phyloP scores from a whole-genome alignment of 2,888 invertebrate species.

The Pemphredon lugubris region DNA sequence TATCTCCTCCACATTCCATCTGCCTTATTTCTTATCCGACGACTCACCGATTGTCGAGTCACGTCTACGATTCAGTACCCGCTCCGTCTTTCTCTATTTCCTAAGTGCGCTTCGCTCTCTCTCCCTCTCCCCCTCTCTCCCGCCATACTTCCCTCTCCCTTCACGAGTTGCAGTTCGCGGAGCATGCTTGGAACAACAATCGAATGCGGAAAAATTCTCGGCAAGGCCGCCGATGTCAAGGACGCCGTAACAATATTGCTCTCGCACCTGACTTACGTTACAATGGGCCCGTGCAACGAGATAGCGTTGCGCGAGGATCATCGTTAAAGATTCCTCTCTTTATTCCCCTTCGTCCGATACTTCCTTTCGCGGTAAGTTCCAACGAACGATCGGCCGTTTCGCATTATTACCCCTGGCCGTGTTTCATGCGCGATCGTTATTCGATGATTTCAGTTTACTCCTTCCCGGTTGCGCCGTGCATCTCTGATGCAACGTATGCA shows the following conservation, averaged over 20 bases:
- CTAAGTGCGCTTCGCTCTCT: background rate
- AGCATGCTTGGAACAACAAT: slow-evolving; percentile 59
- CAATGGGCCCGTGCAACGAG: slow-evolving; percentile 36
- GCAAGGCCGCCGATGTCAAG: slow-evolving; percentile 76
- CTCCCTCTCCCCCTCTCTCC: slow-evolving; percentile 26
- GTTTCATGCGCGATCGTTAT: slow-evolving; percentile 1
- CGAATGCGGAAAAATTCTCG: slow-evolving; percentile 75
- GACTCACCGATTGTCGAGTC: slow-evolving; percentile 30
- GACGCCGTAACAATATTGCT: slow-evolving; percentile 61
- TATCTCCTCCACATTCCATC: slow-evolving; percentile 2
- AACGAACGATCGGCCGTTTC: background rate
- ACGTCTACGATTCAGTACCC: slow-evolving; percentile 34
- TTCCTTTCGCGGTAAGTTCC: background rate
- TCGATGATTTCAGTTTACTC: background rate
- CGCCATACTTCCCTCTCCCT: background rate
- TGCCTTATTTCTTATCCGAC: slow-evolving; percentile 23
- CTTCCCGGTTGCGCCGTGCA: too few species aligned
- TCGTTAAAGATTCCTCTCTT: slow-evolving; percentile 14
- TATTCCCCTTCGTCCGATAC: background rate
- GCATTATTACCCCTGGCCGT: background rate
- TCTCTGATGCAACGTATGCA: too few species aligned
- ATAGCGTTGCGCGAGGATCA: background rate
- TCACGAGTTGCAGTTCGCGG: slow-evolving; percentile 21
- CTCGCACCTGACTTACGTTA: slow-evolving; percentile 66
- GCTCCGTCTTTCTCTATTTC: background rate